Evolutionary conservation across 1,140 invertebrate species (phyloP).

Genomic region (Cheumatopsyche charites): DNA sequence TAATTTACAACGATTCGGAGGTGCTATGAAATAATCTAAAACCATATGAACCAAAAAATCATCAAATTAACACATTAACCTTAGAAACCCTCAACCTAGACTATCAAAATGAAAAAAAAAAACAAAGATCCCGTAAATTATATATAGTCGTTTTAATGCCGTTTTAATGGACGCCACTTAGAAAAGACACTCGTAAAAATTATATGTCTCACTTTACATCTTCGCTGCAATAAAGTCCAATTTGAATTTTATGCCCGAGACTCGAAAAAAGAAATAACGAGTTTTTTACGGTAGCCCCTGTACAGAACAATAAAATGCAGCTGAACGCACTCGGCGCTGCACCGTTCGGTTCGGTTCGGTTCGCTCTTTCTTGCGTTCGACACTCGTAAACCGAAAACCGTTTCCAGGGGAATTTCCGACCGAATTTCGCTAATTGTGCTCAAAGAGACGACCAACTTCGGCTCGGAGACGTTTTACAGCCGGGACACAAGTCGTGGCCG

Average conservation of each 20-base stretch:
- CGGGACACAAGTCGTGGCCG: too few relatives aligned
- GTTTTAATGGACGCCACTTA: conserved; percentile 36
- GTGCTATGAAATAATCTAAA: too few relatives aligned
- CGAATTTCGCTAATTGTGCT: conserved; percentile 20
- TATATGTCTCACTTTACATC: conserved; percentile 39
- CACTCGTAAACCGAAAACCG: conserved; percentile 11
- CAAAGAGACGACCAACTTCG: not conserved
- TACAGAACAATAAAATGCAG: conserved; percentile 33
- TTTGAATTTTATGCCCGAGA: conserved; percentile 34
- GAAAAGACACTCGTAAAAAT: conserved; percentile 39
- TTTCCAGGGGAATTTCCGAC: not conserved
- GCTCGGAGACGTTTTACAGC: too few relatives aligned
- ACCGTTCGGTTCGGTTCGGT: not conserved
- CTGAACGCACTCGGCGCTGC: conserved; percentile 17
- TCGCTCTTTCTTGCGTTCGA: too few relatives aligned
- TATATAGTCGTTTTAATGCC: conserved; percentile 29
- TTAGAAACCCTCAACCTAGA: too few relatives aligned
- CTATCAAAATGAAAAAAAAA: too few relatives aligned
- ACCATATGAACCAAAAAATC: too few relatives aligned
- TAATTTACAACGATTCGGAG: too few relatives aligned
- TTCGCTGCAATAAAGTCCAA: conserved; percentile 35
- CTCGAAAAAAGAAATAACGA: conserved; percentile 15
- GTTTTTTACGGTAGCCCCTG: conserved; percentile 29
- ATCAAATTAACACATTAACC: too few relatives aligned
- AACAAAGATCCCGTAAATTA: conserved; percentile 36